Base-by-base conservation (phyloP, 2,113 vertebrate genomes). In the Porphyrio hochstetteri region DNA sequence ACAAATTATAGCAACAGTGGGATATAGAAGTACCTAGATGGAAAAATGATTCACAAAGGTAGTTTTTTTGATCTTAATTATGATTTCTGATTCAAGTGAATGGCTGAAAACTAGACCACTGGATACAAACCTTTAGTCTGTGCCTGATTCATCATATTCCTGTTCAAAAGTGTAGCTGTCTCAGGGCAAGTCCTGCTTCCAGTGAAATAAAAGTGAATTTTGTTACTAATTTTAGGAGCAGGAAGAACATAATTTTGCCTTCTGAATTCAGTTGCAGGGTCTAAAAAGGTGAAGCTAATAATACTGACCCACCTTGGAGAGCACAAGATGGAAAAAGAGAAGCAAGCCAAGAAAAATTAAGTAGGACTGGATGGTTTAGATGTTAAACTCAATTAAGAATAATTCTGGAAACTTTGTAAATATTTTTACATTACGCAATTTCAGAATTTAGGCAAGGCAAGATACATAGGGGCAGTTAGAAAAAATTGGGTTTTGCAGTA, bases 291-390 rank as follows among this genome's bases (percentile, higher is more conserved):
- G 68, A 83, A 48, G 36, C 80, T 74, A 86, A 44, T 76, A 82
- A 57, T 24, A 72, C 7, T 10, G 14, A 90, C 42, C 64, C 36
- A 92, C 42, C 57, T 84, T 82, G 74, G 69, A 90, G 33, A 57
- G 28, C 86, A 84, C 18, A 50, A 53, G 28, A 89, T 46, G 60
- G 88, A 94, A 93, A 94, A 93, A 60, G 42, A 88, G 64, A 95
- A 92, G 46, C 4, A 50, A 88, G 76, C 53, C 91, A 94, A 95
- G 69, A 87, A 89, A 88, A 94, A 92, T 61, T n/a, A 88, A 82
- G 42, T n/a, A 40, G 33, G 33, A 69, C 33, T 50, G 57, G 9
- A 59, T 60, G 29, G 50, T 88, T 90, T 70, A 59, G 57, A 92
- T 57, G 57, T 29, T 80, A 82, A 87, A 84, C 75, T 91, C 42